phyloP scores from a whole-genome alignment of 2,113 vertebrate species.

The Passerina amoena region DNA sequence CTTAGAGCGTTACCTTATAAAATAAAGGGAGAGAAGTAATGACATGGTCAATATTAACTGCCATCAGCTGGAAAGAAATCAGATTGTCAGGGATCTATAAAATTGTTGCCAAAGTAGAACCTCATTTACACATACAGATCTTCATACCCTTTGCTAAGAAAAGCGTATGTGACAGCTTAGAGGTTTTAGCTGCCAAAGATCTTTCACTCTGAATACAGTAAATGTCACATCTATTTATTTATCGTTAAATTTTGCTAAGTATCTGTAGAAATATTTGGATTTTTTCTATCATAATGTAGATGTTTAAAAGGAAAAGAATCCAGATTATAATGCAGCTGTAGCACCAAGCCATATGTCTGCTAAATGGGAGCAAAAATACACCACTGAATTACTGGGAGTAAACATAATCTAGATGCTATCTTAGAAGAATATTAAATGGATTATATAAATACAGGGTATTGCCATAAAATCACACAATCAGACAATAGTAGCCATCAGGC shows the following conservation, averaged over 20 bases:
- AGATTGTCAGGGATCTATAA: constrained; percentile 76
- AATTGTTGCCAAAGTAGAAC: constrained; percentile 79
- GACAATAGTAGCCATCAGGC: constrained; percentile 34
- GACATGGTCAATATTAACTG: constrained; percentile 76
- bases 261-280: constrained; percentile 77
- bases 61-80: constrained; percentile 73
- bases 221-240: constrained; percentile 83
- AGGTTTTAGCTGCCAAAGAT: constrained; percentile 81
- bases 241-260: constrained; percentile 77
- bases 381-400: constrained; percentile 40
- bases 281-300: constrained; percentile 69
- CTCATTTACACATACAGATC: constrained; percentile 81
- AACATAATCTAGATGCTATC: constrained; percentile 54
- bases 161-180: constrained; percentile 80
- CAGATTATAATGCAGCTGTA: constrained; percentile 69
- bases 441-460: constrained; percentile 35
- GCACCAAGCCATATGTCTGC: constrained; percentile 63
- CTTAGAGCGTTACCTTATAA: constrained; percentile 57
- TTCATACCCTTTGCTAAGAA: constrained; percentile 80
- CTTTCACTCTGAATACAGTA: constrained; percentile 83
- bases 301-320: constrained; percentile 61
- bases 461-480: constrained; percentile 37
- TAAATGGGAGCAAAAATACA: constrained; percentile 51
- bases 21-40: constrained; percentile 66
- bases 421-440: constrained; percentile 58